Evolutionary conservation across 2,797 vertebrate genomes (phyloP), one percentile per base, ranked within the genome.

Genomic region (Lemur catta): DNA sequence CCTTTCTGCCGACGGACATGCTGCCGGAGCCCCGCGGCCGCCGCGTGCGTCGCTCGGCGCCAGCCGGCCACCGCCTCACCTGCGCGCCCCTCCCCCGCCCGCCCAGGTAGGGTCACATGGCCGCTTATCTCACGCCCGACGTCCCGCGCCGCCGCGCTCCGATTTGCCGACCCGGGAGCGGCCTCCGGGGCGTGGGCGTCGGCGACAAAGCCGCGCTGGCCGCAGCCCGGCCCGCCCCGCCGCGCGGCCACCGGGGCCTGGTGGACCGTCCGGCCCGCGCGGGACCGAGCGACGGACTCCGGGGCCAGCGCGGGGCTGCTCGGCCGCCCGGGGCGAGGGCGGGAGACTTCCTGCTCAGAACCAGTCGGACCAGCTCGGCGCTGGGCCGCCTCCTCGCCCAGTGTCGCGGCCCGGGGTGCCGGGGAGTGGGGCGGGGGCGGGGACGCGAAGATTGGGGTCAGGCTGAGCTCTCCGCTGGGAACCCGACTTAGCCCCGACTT

Each of bases 1-100:
- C 99, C 98, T 99, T 99, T 93, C 99, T 98, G 98, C 98, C 98
- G 11, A 98, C 97, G 59, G 99, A 99, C 99, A 99, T 99, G 63
- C 91, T 75, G 81, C 93, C 4, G 74, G 74, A 74, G 76, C 74
- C 78, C 63, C 11, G 69, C 63, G 26, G 55, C 90, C 79, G 48
- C 81, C 46, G 84, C 43, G 78, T 57, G 89, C 78, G 65, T n/a
- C 52, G 81, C 82, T 72, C 57, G 12, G 72, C 38, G 46, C 86
- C 38, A 2, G 74, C 52, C 75, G 48, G 84, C 87, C 89, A 61
- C 96, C 82, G 92, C 80, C 88, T 91, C 35, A 97, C 97, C 98
- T 98, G 96, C 98, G 98, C 98, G 99, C 99, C 99, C 99, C 99
- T 98, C 99, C 98, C 99, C 99, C 93, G 98, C 98, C 96, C 90